Evolutionary conservation across 2,888 invertebrate species (phyloP).

Genomic region (Eupithecia tripunctaria): DNA sequence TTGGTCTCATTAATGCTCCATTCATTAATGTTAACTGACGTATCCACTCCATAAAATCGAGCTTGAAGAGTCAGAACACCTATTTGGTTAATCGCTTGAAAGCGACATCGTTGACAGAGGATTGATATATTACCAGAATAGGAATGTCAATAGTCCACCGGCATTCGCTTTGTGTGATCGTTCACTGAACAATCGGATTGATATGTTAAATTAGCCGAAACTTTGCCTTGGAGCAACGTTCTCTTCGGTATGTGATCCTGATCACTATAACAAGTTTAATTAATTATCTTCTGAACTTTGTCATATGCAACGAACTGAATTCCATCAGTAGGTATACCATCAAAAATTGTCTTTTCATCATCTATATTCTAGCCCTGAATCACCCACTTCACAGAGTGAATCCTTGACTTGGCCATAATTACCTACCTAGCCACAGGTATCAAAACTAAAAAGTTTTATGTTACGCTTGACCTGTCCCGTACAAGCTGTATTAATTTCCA

Average conservation of each 20-base stretch:
- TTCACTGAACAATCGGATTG: constrained; percentile 44
- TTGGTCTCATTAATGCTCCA: background rate
- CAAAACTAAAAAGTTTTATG: background rate
- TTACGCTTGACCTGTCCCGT: background rate
- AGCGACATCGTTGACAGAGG: constrained; percentile 42
- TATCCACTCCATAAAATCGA: background rate
- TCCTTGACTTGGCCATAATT: background rate
- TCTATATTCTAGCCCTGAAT: background rate
- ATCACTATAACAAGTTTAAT: constrained; percentile 13
- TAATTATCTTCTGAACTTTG: too few relatives aligned
- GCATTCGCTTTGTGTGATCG: constrained; percentile 42
- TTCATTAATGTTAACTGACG: background rate
- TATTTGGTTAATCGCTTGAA: constrained; percentile 43
- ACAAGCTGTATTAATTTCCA: background rate
- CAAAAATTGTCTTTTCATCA: background rate
- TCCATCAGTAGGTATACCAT: background rate
- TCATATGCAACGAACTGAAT: too few relatives aligned
- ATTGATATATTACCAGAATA: constrained; percentile 46
- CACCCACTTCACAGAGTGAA: background rate
- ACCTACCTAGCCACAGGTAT: background rate
- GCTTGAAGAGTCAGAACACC: constrained; percentile 30
- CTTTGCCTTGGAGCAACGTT: constrained; percentile 34
- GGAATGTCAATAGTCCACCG: constrained; percentile 46
- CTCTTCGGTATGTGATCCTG: constrained; percentile 28
- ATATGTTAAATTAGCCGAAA: constrained; percentile 49